phyloP scores from a whole-genome alignment of 2,888 invertebrate genomes.

The Prenolepis imparis region DNA sequence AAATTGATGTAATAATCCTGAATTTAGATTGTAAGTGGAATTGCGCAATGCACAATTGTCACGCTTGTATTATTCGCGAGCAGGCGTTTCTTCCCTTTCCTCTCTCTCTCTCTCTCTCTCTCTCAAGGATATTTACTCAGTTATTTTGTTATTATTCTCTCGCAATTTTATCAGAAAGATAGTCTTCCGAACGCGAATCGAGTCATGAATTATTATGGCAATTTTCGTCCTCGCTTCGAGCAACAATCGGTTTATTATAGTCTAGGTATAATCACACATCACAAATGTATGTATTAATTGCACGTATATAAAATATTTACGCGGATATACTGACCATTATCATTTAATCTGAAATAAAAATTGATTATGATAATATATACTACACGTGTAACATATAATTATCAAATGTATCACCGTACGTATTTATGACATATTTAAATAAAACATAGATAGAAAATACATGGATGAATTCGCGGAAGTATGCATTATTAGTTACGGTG shows the following conservation, averaged over 20 bases:
- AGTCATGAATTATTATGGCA: not conserved
- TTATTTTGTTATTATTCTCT: slow-evolving; percentile 12
- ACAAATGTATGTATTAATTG: too few species aligned
- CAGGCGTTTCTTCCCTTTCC: not conserved
- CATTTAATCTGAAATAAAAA: too few species aligned
- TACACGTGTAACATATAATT: too few species aligned
- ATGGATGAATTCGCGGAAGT: not conserved
- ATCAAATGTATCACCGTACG: not conserved
- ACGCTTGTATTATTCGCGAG: not conserved
- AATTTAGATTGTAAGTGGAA: slow-evolving; percentile 23
- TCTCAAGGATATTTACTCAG: slow-evolving; percentile 13
- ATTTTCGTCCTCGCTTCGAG: not conserved
- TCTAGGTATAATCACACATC: too few species aligned
- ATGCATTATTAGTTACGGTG: not conserved
- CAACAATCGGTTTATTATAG: not conserved
- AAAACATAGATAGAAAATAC: not conserved
- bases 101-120: not conserved
- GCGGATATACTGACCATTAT: too few species aligned
- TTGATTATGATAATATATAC: too few species aligned
- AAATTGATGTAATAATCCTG: slow-evolving; percentile 28
- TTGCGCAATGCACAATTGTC: not conserved
- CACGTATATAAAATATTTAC: too few species aligned
- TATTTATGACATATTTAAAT: not conserved
- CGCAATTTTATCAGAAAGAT: not conserved
- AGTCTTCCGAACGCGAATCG: not conserved